Evolutionary conservation across 2,113 vertebrate species (phyloP).

Genomic region (Furnarius figulus): DNA sequence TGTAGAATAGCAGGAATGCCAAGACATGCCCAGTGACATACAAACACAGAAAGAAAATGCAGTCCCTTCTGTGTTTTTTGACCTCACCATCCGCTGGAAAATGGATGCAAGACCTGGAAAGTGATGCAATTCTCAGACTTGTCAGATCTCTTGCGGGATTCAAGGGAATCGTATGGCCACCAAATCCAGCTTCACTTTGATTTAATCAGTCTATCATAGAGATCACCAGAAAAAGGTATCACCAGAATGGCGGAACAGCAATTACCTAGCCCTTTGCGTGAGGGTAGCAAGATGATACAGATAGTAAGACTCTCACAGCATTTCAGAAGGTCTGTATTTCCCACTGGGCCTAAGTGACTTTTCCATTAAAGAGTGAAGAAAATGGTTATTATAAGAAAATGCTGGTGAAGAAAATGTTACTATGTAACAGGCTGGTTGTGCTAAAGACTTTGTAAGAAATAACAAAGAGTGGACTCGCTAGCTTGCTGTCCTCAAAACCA

Average conservation of each 20-base stretch:
- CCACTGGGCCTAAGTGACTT: not conserved
- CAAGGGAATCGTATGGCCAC: not conserved
- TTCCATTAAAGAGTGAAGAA: constrained; percentile 40
- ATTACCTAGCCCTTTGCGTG: not conserved
- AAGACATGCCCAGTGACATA: accelerated
- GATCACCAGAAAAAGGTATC: not conserved
- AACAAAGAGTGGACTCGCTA: not conserved
- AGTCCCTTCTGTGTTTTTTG: not conserved
- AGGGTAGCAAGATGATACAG: not conserved
- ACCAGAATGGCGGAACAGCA: not conserved
- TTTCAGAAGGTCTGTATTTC: not conserved
- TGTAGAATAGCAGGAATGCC: not conserved
- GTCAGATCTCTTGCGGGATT: not conserved
- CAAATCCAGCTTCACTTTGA: not conserved
- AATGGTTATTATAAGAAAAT: constrained; percentile 14
- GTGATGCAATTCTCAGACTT: not conserved
- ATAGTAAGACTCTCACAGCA: not conserved
- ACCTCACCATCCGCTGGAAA: not conserved
- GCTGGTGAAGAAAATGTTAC: not conserved
- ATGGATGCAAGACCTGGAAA: not conserved
- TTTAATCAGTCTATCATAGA: not conserved
- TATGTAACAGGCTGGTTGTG: not conserved
- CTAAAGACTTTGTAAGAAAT: not conserved
- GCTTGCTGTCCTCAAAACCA: not conserved
- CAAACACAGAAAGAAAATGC: not conserved